Evolutionary conservation across 2,888 invertebrate genomes (phyloP), one percentile per base, ranked within the genome.

Genomic region (Aricia artaxerxes): DNA sequence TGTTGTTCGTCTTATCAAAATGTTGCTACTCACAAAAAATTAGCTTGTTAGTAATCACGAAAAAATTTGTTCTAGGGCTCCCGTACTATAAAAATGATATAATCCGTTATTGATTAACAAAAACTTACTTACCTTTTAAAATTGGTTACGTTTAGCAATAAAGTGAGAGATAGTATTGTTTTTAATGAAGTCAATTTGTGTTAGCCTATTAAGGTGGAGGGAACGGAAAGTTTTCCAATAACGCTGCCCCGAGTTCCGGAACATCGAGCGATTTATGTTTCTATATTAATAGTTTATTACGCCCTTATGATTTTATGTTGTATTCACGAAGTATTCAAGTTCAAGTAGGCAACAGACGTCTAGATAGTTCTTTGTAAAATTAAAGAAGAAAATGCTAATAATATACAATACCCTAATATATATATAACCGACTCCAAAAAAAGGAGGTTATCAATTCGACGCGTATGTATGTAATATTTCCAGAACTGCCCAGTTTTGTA

Each of bases 141-240:
- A 69, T 9, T 13, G 11, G 31, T 5, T 4, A 24, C 61, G 61
- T 24, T 61, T 24, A 61, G 24, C 64, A 11, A 73, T 73, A 40
- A 53, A 38, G 72, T 78, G 81, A 83, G 81, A 81, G 83, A 85
- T 86, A 86, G 87, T 89, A 87, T 89, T 88, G 89, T 89, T 91
- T 91, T 90, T 90, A 90, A 92, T 90, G 87, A 90, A 90, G 87
- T 89, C 86, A 88, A 89, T 89, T 89, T 88, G 87, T 87, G 87
- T 87, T 87, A 91, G 88, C 90, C 88, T 89, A 90, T 90, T 89
- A 90, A 86, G 86, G 86, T 85, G 84, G 85, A 85, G 81, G 84
- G 84, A 85, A 82, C 84, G 86, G 84, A 90, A 91, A 87, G 86
- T 90, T 91, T 91, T 88, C 88, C 88, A 90, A 90, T 90, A 90